These are phyloP conservation scores for Epinephelus coioides DNA, from an alignment of 2,797 vertebrate genomes.

Conservation along the genomic window DNA sequence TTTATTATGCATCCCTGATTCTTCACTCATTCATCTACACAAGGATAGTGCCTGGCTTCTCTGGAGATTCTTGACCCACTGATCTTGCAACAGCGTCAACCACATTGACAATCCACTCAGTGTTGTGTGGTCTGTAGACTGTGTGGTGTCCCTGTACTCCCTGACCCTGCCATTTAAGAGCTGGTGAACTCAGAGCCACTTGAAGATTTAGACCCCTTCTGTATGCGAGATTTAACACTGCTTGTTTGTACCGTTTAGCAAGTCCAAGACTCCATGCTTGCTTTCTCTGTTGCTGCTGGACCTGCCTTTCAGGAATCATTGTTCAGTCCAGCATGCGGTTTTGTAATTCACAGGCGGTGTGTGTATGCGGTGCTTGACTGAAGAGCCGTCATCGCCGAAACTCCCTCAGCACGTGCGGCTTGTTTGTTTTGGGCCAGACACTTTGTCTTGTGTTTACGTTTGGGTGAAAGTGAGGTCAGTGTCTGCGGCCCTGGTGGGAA, in stretches of 20 bases:
- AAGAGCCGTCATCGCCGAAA: slow-evolving; percentile 22
- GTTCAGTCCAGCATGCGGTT: slow-evolving; percentile 19
- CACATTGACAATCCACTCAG: neutral
- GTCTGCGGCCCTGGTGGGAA: slow-evolving; percentile 70
- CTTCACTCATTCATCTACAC: neutral
- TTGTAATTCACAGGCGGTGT: slow-evolving; percentile 21
- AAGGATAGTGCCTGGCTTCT: neutral
- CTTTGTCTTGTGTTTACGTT: slow-evolving; percentile 74
- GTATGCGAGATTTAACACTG: neutral
- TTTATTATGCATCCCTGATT: neutral
- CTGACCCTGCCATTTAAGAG: neutral
- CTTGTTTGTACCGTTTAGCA: neutral
- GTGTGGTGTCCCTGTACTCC: slow-evolving; percentile 20
- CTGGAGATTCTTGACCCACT: neutral
- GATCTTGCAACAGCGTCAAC: neutral
- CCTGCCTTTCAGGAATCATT: neutral
- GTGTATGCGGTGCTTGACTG: neutral
- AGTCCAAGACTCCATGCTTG: neutral
- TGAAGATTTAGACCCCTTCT: neutral
- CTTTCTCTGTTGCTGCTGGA: neutral
- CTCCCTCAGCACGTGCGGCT: slow-evolving; percentile 55
- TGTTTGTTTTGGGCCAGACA: slow-evolving; percentile 73
- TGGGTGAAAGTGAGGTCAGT: slow-evolving; percentile 70
- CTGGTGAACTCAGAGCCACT: neutral
- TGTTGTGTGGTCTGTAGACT: slow-evolving; percentile 6